These are phyloP conservation scores for Apodemus agrarius DNA, from an alignment of 2,797 vertebrate species.

Conservation along the genomic window DNA sequence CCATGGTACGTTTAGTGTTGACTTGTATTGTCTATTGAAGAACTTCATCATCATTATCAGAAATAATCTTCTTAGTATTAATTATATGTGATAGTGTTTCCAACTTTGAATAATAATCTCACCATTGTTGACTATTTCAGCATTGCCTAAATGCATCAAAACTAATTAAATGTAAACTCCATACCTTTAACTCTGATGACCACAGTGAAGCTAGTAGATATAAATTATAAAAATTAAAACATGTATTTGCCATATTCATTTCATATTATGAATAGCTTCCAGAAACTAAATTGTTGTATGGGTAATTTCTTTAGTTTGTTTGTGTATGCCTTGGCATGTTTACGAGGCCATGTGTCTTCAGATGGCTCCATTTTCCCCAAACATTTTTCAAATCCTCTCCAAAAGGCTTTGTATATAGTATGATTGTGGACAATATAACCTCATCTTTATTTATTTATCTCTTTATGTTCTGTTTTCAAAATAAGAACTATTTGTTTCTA, in stretches of 20 bases:
- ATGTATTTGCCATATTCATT: slow-evolving; percentile 14
- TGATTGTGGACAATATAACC: slow-evolving; percentile 8
- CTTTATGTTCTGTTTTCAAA: slow-evolving; percentile 52
- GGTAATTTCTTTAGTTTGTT: background rate
- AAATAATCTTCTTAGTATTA: slow-evolving; percentile 38
- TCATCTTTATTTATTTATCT: slow-evolving; percentile 34
- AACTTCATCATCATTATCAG: slow-evolving; percentile 38
- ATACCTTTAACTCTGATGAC: background rate
- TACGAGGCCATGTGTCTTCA: background rate
- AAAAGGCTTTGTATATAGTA: background rate
- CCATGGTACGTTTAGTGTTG: background rate
- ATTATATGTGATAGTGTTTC: background rate
- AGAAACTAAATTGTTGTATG: slow-evolving; percentile 45
- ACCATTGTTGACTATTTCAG: background rate
- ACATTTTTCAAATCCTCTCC: background rate
- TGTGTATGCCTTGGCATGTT: background rate
- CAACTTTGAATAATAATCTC: slow-evolving; percentile 24
- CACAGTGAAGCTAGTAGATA: slow-evolving; percentile 25
- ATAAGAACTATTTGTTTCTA: slow-evolving; percentile 46
- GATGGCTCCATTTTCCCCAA: slow-evolving; percentile 29
- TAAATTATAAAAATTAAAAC: slow-evolving; percentile 11
- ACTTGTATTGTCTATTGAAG: slow-evolving; percentile 16
- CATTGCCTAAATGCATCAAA: slow-evolving; percentile 11
- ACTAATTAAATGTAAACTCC: slow-evolving; percentile 43
- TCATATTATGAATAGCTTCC: slow-evolving; percentile 4